A percentile compares a stretch with the other conserved stretches of the same genome.
phyloP scores from a whole-genome alignment of 2,113 vertebrate species.

The Oncorhynchus keta region DNA sequence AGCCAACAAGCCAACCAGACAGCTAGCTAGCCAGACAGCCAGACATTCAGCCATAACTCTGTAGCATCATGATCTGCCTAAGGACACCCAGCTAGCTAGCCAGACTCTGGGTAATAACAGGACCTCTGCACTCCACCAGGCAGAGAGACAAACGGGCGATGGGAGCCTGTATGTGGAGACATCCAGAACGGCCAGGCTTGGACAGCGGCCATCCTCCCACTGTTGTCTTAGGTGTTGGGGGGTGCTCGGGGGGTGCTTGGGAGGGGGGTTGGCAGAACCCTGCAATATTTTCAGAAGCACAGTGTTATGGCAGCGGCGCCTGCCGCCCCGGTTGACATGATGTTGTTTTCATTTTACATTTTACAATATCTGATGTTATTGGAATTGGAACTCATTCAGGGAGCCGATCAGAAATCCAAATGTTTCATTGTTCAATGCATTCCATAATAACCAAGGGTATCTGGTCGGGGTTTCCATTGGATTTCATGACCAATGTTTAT shows the following conservation, averaged over 20 bases:
- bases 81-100: no score
- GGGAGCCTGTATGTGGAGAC: slow-evolving; percentile 62
- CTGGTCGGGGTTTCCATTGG: not conserved
- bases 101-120: no score
- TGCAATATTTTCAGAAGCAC: slow-evolving; percentile 73
- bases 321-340: slow-evolving; percentile 49
- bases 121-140: slow-evolving; percentile 67
- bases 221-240: slow-evolving; percentile 66
- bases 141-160: slow-evolving; percentile 24
- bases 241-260: not conserved
- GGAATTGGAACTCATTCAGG: slow-evolving; percentile 54
- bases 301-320: slow-evolving; percentile 62
- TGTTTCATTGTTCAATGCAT: not conserved
- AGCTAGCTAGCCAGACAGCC: no score
- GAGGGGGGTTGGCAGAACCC: slow-evolving; percentile 59
- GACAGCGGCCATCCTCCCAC: slow-evolving; percentile 58
- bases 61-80: no score
- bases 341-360: slow-evolving; percentile 16
- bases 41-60: no score
- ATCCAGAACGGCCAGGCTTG: slow-evolving; percentile 67
- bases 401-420: not conserved
- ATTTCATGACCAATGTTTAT: not conserved
- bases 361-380: slow-evolving; percentile 61
- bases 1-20: no score
- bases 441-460: not conserved